phyloP scores from a whole-genome alignment of 2,797 vertebrate genomes.

The Phrynocephalus vlangalii region DNA sequence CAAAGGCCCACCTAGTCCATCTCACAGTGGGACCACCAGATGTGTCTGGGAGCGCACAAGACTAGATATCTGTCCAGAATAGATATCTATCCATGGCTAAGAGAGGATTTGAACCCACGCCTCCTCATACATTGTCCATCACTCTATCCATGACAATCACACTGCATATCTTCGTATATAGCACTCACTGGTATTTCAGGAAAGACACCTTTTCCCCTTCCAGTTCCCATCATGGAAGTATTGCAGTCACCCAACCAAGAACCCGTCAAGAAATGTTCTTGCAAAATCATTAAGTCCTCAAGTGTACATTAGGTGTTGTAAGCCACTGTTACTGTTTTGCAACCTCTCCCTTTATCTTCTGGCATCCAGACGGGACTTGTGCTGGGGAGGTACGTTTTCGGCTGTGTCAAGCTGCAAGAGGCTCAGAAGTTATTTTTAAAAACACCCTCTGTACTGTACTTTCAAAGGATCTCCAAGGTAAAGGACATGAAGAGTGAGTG shows the following conservation, averaged over 20 bases:
- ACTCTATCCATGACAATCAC: too few species aligned
- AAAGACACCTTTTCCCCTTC: neutral
- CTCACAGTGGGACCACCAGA: too few species aligned
- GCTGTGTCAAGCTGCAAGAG: neutral
- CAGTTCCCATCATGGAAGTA: neutral
- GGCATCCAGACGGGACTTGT: neutral
- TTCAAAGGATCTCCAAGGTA: neutral
- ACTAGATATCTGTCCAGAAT: too few species aligned
- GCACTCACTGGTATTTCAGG: neutral
- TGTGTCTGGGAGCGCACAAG: too few species aligned
- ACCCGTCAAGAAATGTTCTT: neutral
- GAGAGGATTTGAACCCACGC: too few species aligned
- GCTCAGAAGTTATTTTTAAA: neutral
- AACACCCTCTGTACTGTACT: neutral
- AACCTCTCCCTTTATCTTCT: neutral
- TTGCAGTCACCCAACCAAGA: neutral
- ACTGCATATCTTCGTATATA: too few species aligned
- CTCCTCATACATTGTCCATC: too few species aligned
- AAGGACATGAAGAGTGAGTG: neutral
- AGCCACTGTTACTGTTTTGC: neutral
- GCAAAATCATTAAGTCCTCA: neutral
- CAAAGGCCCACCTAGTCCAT: too few species aligned
- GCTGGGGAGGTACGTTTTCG: neutral
- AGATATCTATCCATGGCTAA: too few species aligned
- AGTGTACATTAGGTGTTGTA: neutral